Base-by-base conservation (phyloP, 2,888 invertebrate species). In the Pimpla rufipes region DNA sequence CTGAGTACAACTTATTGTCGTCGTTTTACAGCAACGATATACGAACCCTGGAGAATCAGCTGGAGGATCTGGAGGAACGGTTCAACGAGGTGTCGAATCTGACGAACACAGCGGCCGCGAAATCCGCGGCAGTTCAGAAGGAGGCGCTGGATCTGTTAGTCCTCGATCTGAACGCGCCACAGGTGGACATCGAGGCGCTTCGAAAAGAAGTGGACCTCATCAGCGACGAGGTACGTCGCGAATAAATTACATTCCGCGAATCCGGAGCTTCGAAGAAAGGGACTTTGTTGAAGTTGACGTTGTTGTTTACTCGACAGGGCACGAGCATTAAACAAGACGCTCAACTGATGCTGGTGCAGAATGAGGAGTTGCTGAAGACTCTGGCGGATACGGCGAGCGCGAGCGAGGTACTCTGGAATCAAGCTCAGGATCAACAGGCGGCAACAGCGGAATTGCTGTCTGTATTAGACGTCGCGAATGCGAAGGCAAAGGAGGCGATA, bases 121-220 rank as follows among this genome's bases (percentile, higher is more conserved):
- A 96, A 89, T 97, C 98, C 0, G 95, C 95, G 64, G 95, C 95
- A 70, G 97, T 97, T 0, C 97, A 97, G 90, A 96, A 97, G 18
- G 96, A 97, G 82, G 98, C 98, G 0, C 94, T 98, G 18, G 96
- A 96, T 1, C 94, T 98, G 5, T 96, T 97, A 87, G 96, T 98
- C 0, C 96, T 96, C 83, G 96, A 96, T 47, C 95, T 98, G 0
- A 94, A 95, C 37, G 94, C 98, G 23, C 98, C 98, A 0, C 95
- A 96, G 35, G 95, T 98, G 16, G 96, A 98, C 91, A 94, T 97
- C 0, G 94, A 94, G 0, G 94, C 95, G 85, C 94, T 98, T 73
- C 96, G 96, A 86, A 94, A 94, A 3, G 96, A 97, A 82, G 96
- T 98, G 0, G 94, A 95, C 1, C 93, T 94, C 8, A 96, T 98